These are phyloP conservation scores for Megalurothrips usitatus DNA, from an alignment of 2,888 invertebrate species.

Conservation along the genomic window DNA sequence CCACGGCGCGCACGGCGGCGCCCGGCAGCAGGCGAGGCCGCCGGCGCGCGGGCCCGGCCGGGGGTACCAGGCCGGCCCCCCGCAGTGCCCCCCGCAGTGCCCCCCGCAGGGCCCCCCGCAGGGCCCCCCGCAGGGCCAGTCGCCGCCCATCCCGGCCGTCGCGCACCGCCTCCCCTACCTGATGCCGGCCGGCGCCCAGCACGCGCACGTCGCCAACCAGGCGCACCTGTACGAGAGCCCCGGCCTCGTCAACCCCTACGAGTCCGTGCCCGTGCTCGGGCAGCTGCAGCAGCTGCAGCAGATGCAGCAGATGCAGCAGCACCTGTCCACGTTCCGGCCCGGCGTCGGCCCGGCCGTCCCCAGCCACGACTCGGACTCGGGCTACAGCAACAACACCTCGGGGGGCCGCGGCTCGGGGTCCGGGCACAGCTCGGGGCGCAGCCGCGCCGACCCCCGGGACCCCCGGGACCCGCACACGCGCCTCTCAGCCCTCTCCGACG, in stretches of 20 bases:
- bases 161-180: slow-evolving; percentile 45
- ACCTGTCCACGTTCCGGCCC: slow-evolving; percentile 46
- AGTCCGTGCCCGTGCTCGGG: slow-evolving; percentile 62
- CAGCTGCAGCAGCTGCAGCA: slow-evolving; percentile 33
- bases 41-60: slow-evolving; percentile 47
- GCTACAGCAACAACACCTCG: slow-evolving; percentile 76
- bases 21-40: slow-evolving; percentile 50
- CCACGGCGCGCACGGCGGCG: slow-evolving; percentile 41
- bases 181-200: slow-evolving; percentile 44
- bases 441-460: neutral
- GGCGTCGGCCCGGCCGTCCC: slow-evolving; percentile 43
- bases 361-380: slow-evolving; percentile 78
- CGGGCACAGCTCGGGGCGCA: neutral
- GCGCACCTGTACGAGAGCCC: slow-evolving; percentile 44
- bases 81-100: slow-evolving; percentile 43
- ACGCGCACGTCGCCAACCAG: slow-evolving; percentile 44
- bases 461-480: neutral
- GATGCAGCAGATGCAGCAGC: slow-evolving; percentile 38
- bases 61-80: slow-evolving; percentile 50
- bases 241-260: slow-evolving; percentile 51
- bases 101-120: slow-evolving; percentile 41
- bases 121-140: slow-evolving; percentile 40
- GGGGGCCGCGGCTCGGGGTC: slow-evolving; percentile 54
- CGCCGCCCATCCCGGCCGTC: slow-evolving; percentile 40
- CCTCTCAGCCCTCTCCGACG: slow-evolving; percentile 10